Conservation (phyloP, 1,140 invertebrate genomes). For the Drosophila ananassae region DNA sequence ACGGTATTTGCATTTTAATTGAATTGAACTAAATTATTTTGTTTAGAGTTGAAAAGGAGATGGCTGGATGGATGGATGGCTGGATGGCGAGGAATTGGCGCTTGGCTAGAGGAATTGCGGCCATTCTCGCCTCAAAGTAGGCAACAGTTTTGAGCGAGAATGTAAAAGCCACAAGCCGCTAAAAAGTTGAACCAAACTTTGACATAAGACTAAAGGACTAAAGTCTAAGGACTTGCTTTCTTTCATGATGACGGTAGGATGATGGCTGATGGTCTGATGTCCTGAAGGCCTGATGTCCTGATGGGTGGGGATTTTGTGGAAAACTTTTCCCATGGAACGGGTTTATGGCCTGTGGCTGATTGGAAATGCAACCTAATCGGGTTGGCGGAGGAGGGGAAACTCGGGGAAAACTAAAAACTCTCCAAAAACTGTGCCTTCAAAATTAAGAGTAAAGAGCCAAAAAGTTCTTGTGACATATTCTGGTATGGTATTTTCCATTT, state of each 20-base stretch:
- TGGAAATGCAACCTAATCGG: constrained; percentile 8
- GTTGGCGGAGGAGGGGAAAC: not conserved
- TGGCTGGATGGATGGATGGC: too few species aligned
- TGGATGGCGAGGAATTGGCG: too few species aligned
- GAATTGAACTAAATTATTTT: constrained; percentile 77
- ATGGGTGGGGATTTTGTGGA: not conserved
- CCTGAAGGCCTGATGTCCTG: too few species aligned
- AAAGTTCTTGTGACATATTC: not conserved
- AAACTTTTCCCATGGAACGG: constrained; percentile 15
- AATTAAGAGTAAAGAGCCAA: constrained; percentile 13
- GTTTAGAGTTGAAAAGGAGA: constrained; percentile 39
- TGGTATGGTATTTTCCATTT: not conserved
- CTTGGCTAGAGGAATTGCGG: constrained; percentile 8
- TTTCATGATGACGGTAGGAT: not conserved
- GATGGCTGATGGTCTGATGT: not conserved
- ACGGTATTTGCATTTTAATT: constrained; percentile 78
- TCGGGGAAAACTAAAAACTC: constrained; percentile 1
- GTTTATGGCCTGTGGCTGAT: constrained; percentile 3
- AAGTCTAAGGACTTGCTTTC: not conserved
- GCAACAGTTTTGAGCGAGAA: constrained; percentile 27
- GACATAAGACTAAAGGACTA: constrained; percentile 16
- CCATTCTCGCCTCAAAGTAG: constrained; percentile 7
- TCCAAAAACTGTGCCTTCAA: not conserved
- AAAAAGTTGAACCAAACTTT: constrained; percentile 37
- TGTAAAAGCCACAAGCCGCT: constrained; percentile 47